phyloP scores from a whole-genome alignment of 2,888 invertebrate species.

The Pristionchus japonicus region DNA sequence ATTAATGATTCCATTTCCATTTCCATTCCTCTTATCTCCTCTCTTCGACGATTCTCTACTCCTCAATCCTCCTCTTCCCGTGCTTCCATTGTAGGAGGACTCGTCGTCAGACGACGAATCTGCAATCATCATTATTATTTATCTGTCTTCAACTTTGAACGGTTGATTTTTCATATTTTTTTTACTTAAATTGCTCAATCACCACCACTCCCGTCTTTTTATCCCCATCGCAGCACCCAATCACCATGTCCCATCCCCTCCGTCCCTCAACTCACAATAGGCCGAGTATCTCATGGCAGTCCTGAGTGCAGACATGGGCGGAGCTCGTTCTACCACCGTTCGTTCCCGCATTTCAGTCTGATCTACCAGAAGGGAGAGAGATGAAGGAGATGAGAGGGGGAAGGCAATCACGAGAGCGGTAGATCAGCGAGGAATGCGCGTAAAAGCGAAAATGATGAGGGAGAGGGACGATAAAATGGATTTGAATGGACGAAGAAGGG shows the following conservation, averaged over 20 bases:
- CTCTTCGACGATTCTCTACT: slow-evolving; percentile 26
- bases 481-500: slow-evolving; percentile 5
- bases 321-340: not conserved
- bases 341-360: not conserved
- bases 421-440: not conserved
- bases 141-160: no score
- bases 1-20: not conserved
- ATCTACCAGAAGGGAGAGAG: not conserved
- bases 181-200: no score
- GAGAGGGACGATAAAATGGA: slow-evolving; percentile 25
- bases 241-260: not conserved
- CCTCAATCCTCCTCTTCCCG: slow-evolving; percentile 31
- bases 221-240: not conserved
- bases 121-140: not conserved
- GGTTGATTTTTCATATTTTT: no score
- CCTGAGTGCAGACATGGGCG: slow-evolving; percentile 38
- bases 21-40: slow-evolving; percentile 17
- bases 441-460: slow-evolving; percentile 25
- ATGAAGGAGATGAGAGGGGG: no score
- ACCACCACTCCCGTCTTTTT: not conserved
- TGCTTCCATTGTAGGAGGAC: slow-evolving; percentile 28
- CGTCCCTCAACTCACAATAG: slow-evolving; percentile 57
- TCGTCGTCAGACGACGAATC: slow-evolving; percentile 39
- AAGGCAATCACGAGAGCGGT: not conserved
- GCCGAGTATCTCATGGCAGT: slow-evolving; percentile 60